These are phyloP conservation scores for Rotaria magnacalcarata DNA, from an alignment of 2,888 invertebrate genomes.

Conservation along the genomic window DNA sequence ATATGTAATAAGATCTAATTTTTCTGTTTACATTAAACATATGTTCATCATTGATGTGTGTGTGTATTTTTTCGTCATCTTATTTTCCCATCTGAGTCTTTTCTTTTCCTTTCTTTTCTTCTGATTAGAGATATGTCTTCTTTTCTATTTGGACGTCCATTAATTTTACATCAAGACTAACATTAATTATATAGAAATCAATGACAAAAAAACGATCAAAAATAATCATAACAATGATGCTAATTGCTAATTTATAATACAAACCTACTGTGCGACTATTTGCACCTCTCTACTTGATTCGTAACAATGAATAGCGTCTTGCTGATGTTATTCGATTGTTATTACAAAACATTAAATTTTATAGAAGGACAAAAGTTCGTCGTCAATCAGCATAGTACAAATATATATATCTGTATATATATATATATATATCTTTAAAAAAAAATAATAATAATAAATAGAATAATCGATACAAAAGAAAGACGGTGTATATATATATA, in stretches of 20 bases:
- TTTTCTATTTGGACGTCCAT: not conserved
- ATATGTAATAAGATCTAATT: constrained; percentile 8
- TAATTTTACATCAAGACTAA: not conserved
- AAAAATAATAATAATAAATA: not conserved
- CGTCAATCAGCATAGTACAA: not conserved
- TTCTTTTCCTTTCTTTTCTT: constrained; percentile 3
- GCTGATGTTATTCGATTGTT: constrained; percentile 6
- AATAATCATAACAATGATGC: not conserved
- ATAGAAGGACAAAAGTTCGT: not conserved
- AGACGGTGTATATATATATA: not conserved
- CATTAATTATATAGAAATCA: not conserved
- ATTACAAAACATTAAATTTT: constrained; percentile 26
- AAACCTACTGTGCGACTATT: constrained; percentile 16
- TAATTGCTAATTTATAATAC: constrained; percentile 2
- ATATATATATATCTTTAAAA: not conserved
- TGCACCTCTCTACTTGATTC: constrained; percentile 1
- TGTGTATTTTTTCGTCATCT: not conserved
- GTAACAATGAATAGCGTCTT: not conserved
- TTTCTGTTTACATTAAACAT: constrained; percentile 18
- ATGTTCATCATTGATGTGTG: constrained; percentile 17
- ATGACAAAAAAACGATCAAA: not conserved
- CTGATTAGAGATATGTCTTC: not conserved
- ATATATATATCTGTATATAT: not conserved
- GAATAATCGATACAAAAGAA: not conserved
- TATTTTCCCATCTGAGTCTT: not conserved